These are phyloP conservation scores for Decapterus maruadsi DNA, from an alignment of 2,797 vertebrate genomes.

Conservation along the genomic window DNA sequence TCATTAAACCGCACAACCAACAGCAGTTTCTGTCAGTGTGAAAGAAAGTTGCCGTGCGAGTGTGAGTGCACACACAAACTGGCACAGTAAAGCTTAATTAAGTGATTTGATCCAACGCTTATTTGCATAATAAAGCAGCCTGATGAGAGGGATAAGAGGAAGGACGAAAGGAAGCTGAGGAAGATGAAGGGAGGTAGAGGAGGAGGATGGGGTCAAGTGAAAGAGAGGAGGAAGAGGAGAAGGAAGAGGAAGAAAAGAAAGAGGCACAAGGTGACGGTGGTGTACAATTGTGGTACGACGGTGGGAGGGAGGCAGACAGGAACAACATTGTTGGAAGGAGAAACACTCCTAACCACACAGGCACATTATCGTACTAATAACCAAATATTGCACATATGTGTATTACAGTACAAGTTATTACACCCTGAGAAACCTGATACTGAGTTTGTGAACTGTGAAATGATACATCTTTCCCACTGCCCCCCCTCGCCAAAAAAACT, in stretches of 20 bases:
- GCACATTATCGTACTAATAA: not conserved
- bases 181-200: constrained; percentile 45
- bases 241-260: not conserved
- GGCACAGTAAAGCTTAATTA: constrained; percentile 77
- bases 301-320: constrained; percentile 1
- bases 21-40: constrained; percentile 38
- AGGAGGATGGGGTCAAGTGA: constrained; percentile 32
- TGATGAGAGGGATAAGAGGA: constrained; percentile 66
- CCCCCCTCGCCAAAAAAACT: constrained; percentile 33
- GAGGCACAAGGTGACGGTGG: constrained; percentile 15
- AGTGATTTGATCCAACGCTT: constrained; percentile 76
- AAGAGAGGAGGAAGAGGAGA: constrained; percentile 27
- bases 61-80: constrained; percentile 21
- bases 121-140: constrained; percentile 81
- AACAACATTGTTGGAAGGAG: not conserved
- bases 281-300: constrained; percentile 2
- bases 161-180: constrained; percentile 54
- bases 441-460: not conserved
- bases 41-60: constrained; percentile 36
- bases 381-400: not conserved
- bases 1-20: constrained; percentile 45
- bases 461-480: not conserved
- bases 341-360: not conserved
- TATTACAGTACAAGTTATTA: constrained; percentile 1
- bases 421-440: not conserved